These are phyloP conservation scores for Scaptomyza tumidula DNA, from an alignment of 2,888 invertebrate genomes.

Conservation along the genomic window DNA sequence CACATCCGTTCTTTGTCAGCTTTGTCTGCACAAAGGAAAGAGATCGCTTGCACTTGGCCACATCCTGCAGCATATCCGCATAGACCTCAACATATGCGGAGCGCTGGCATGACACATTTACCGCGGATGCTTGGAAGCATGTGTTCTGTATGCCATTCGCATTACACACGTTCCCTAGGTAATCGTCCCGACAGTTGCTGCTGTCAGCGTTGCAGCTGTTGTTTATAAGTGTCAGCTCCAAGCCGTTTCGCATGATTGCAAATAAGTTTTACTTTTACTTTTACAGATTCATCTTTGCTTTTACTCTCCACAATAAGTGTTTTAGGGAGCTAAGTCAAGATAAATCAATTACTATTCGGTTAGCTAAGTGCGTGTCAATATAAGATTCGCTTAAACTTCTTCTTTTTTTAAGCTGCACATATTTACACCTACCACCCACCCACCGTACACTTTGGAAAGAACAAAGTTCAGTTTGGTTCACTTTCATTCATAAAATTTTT, in stretches of 20 bases:
- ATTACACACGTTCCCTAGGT: background rate
- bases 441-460: constrained; percentile 4
- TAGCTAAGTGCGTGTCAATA: constrained; percentile 27
- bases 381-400: constrained; percentile 14
- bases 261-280: constrained; percentile 2
- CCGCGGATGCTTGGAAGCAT: constrained; percentile 43
- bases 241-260: constrained; percentile 37
- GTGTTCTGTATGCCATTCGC: constrained; percentile 47
- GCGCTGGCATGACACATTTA: constrained; percentile 45
- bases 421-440: background rate
- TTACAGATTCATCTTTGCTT: constrained; percentile 26
- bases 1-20: constrained; percentile 79
- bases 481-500: constrained; percentile 48
- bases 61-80: constrained; percentile 62
- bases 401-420: background rate
- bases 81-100: constrained; percentile 58
- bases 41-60: constrained; percentile 54
- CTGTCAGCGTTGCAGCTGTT: background rate
- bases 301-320: background rate
- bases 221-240: constrained; percentile 66
- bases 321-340: background rate
- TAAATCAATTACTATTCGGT: constrained; percentile 25
- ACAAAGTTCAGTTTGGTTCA: constrained; percentile 32
- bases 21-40: constrained; percentile 78
- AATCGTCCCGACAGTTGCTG: background rate